Evolutionary conservation across 2,113 vertebrate genomes (phyloP).

Genomic region (Shinisaurus crocodilurus): DNA sequence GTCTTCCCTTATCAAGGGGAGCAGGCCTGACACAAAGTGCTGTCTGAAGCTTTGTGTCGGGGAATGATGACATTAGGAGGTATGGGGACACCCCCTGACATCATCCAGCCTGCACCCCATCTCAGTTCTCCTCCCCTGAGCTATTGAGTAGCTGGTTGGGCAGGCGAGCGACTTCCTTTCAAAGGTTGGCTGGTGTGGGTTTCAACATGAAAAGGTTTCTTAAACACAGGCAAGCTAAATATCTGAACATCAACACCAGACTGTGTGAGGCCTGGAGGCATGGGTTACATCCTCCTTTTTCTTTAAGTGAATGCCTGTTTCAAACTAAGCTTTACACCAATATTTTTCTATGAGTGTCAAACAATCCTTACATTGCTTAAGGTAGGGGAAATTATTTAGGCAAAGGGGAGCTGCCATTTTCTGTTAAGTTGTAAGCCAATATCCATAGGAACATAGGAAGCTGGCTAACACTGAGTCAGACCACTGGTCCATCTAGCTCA

Average conservation of each 20-base stretch:
- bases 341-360: not conserved
- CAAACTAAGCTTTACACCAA: not conserved
- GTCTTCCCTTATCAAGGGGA: too few relatives aligned
- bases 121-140: too few relatives aligned
- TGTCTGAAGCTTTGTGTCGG: too few relatives aligned
- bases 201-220: not conserved
- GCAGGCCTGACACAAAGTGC: too few relatives aligned
- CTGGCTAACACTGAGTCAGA: not conserved
- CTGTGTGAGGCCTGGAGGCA: not conserved
- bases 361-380: not conserved
- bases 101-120: too few relatives aligned
- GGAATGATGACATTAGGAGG: too few relatives aligned
- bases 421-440: not conserved
- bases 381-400: not conserved
- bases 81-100: too few relatives aligned
- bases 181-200: not conserved
- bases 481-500: not conserved
- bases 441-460: rapidly evolving
- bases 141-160: not conserved
- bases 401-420: not conserved
- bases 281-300: not conserved
- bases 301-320: not conserved
- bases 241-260: not conserved
- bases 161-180: not conserved
- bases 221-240: not conserved